These are phyloP conservation scores for Meiosimyza decipiens DNA, from an alignment of 2,888 invertebrate genomes.

Conservation along the genomic window DNA sequence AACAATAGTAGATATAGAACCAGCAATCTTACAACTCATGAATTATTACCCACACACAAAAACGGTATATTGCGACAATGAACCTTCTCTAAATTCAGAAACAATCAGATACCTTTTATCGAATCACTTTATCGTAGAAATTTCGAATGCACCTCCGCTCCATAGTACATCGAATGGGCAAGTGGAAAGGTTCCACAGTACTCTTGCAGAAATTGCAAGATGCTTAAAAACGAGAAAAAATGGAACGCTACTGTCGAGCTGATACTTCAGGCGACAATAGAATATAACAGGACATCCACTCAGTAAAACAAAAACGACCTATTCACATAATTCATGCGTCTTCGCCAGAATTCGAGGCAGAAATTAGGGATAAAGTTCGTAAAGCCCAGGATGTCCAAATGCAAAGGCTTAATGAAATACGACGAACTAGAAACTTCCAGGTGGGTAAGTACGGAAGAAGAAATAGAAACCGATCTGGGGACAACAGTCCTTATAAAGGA, in stretches of 20 bases:
- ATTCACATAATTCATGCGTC: conserved; percentile 36
- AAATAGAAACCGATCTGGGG: conserved; percentile 39
- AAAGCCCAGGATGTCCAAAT: conserved; percentile 15
- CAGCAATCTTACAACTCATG: neutral
- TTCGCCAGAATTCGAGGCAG: conserved; percentile 3
- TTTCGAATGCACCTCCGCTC: neutral
- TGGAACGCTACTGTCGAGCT: conserved; percentile 17
- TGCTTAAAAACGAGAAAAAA: conserved; percentile 31
- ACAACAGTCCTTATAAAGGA: conserved; percentile 41
- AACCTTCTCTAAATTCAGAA: too few relatives aligned
- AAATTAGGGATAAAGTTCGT: conserved; percentile 15
- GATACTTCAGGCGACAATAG: neutral
- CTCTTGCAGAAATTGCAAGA: conserved; percentile 43
- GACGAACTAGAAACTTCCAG: conserved; percentile 4
- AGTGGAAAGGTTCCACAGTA: conserved; percentile 45
- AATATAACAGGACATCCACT: conserved; percentile 3
- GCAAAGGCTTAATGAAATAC: conserved; percentile 25
- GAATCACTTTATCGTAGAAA: too few relatives aligned
- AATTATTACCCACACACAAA: neutral
- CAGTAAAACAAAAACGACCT: conserved; percentile 11
- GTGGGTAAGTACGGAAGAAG: conserved; percentile 35
- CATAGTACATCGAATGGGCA: conserved; percentile 39
- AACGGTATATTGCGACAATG: neutral
- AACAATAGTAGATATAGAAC: conserved; percentile 5
- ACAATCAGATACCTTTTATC: too few relatives aligned